Evolutionary conservation across 1,140 invertebrate genomes (phyloP).

Genomic region (Cyrtorhinus lividipennis): DNA sequence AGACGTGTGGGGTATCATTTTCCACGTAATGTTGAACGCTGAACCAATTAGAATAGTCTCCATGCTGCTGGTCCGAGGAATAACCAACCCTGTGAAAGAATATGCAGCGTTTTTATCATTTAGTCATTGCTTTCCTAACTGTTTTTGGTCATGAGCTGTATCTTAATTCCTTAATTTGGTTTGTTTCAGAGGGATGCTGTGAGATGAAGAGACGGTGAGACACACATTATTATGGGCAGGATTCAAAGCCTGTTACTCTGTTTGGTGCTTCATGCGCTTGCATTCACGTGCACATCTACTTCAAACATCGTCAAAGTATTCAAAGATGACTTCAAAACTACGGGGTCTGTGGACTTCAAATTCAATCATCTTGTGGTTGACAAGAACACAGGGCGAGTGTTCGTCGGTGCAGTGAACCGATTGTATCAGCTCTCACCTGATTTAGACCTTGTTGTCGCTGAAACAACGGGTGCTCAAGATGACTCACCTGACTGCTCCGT

Average conservation of each 20-base stretch:
- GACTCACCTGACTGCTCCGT: constrained; percentile 84
- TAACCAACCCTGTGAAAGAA: too few relatives aligned
- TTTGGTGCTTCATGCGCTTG: constrained; percentile 15
- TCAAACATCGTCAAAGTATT: constrained; percentile 27
- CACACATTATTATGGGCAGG: constrained; percentile 7
- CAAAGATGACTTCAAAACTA: constrained; percentile 26
- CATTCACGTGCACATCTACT: not conserved
- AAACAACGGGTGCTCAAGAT: constrained; percentile 74
- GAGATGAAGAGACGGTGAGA: constrained; percentile 8
- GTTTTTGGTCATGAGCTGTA: too few relatives aligned
- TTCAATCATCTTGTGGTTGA: constrained; percentile 84
- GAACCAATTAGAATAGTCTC: too few relatives aligned
- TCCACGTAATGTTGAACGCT: too few relatives aligned
- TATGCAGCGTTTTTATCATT: not conserved
- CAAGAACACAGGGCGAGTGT: constrained; percentile 79
- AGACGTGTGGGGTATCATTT: too few relatives aligned
- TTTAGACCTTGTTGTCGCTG: constrained; percentile 57
- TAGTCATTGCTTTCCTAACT: too few relatives aligned
- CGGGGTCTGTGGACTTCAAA: constrained; percentile 36
- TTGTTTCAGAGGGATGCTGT: constrained; percentile 13
- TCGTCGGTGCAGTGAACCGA: constrained; percentile 84
- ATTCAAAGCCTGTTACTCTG: constrained; percentile 17
- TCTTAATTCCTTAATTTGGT: constrained; percentile 6
- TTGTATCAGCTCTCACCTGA: constrained; percentile 85
- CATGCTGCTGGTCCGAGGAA: too few relatives aligned